phyloP scores from a whole-genome alignment of 1,140 invertebrate species.

The Stratiolaelaps scimitus region DNA sequence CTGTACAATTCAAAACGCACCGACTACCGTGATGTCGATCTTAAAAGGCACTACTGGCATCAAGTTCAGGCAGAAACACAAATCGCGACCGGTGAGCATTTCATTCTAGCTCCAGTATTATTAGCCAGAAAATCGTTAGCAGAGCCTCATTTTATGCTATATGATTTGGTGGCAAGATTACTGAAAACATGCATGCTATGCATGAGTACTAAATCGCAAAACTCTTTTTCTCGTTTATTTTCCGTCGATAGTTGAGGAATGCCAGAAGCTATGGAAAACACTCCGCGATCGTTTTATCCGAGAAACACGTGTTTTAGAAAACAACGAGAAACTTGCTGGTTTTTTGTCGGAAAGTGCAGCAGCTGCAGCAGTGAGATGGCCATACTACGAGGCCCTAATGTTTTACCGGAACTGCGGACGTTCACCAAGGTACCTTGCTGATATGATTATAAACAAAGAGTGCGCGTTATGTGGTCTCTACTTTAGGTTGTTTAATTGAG shows the following conservation, averaged over 20 bases:
- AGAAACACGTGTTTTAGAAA: constrained; percentile 1
- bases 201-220: background rate
- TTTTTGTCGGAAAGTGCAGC: background rate
- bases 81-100: constrained; percentile 1
- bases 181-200: too few relatives aligned
- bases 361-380: background rate
- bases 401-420: constrained; percentile 18
- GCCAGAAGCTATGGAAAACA: constrained; percentile 27
- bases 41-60: background rate
- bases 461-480: too few relatives aligned
- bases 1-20: constrained; percentile 24
- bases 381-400: background rate
- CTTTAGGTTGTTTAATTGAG: too few relatives aligned
- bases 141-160: too few relatives aligned
- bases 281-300: constrained; percentile 26
- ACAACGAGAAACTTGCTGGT: background rate
- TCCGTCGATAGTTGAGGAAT: background rate
- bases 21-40: constrained; percentile 14
- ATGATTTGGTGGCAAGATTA: too few relatives aligned
- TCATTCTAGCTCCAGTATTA: background rate
- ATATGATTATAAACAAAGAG: too few relatives aligned
- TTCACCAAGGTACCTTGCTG: background rate
- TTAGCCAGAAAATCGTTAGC: too few relatives aligned
- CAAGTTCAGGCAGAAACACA: background rate
- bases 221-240: background rate